These are phyloP conservation scores for Pocota personata DNA, from an alignment of 2,888 invertebrate genomes.

Conservation along the genomic window DNA sequence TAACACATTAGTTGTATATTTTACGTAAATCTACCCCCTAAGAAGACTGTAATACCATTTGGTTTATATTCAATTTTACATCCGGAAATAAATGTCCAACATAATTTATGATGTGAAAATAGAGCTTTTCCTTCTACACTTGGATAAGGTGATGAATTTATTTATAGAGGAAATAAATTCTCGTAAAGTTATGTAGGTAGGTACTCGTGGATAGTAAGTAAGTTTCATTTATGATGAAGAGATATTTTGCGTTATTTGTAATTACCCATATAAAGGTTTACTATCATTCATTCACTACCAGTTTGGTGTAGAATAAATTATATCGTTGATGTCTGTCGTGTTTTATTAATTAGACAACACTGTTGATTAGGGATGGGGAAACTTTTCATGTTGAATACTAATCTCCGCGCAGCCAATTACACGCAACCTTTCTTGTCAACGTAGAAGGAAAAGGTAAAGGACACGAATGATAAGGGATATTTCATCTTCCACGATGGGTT, in stretches of 20 bases:
- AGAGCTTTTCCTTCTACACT: background rate
- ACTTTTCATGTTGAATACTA: background rate
- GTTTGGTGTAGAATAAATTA: constrained; percentile 2
- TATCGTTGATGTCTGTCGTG: constrained; percentile 7
- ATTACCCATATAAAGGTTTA: background rate
- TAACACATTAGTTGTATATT: background rate
- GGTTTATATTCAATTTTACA: constrained; percentile 2
- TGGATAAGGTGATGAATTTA: background rate
- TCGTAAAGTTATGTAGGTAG: background rate
- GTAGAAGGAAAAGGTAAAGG: background rate
- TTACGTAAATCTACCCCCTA: background rate
- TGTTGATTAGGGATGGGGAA: background rate
- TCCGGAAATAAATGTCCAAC: background rate
- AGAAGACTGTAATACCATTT: background rate
- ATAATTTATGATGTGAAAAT: background rate
- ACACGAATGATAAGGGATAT: background rate
- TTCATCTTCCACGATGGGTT: background rate
- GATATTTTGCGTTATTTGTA: constrained; percentile 1
- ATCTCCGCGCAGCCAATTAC: background rate
- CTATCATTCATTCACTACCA: no score
- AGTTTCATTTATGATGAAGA: background rate
- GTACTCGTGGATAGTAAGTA: background rate
- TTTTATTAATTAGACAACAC: constrained; percentile 13
- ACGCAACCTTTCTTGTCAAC: background rate
- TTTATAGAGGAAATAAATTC: constrained; percentile 2